Conservation (phyloP, 1,140 invertebrate genomes). For the Notospermus geniculatus region DNA sequence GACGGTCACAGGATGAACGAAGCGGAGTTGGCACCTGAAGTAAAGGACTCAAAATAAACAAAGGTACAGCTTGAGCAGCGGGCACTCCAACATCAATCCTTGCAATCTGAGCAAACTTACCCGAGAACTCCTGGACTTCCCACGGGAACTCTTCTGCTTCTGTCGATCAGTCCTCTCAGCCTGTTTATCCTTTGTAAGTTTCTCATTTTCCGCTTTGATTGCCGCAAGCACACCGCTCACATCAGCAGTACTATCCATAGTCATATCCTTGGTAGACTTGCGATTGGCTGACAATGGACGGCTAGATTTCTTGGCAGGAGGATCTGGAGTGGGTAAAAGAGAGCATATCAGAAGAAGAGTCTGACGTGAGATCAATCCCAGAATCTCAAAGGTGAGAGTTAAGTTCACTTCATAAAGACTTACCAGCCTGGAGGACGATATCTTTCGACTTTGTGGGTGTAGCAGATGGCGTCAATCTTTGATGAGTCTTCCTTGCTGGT, state of each 20-base stretch:
- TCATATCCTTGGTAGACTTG: neutral
- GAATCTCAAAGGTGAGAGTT: neutral
- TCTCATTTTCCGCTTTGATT: constrained; percentile 36
- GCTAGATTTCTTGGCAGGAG: neutral
- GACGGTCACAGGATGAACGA: no score
- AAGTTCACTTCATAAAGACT: neutral
- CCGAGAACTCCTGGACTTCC: no score
- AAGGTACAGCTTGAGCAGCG: no score
- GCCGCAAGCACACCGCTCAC: constrained; percentile 37
- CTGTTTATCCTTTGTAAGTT: constrained; percentile 19
- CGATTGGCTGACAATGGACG: constrained; percentile 10
- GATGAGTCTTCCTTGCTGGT: neutral
- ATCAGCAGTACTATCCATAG: constrained; percentile 29
- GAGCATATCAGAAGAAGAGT: neutral
- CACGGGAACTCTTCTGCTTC: no score
- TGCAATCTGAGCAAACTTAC: no score
- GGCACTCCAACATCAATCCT: no score
- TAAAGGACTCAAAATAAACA: no score
- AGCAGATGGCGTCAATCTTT: neutral
- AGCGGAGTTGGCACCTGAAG: no score
- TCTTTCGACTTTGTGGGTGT: constrained; percentile 3
- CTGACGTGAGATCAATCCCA: no score
- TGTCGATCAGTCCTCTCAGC: no score
- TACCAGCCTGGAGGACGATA: constrained; percentile 3
- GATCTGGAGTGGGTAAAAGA: neutral